These are phyloP conservation scores for Uropetala carovei DNA, from an alignment of 2,888 invertebrate species.

Conservation along the genomic window DNA sequence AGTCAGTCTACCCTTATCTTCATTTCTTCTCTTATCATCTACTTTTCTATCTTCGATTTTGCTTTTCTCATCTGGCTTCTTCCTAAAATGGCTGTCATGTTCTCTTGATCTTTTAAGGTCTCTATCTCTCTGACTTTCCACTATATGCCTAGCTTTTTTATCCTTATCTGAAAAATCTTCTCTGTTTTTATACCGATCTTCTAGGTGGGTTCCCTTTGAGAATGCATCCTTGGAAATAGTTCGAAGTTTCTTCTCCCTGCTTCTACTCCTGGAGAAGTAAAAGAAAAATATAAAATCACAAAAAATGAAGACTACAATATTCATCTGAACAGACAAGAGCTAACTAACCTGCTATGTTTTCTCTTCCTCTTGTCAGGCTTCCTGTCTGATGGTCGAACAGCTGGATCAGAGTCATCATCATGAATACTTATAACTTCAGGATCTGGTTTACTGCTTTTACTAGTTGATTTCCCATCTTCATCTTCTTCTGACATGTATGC, in stretches of 20 bases:
- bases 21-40: conserved; percentile 64
- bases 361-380: conserved; percentile 67
- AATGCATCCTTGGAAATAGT: conserved; percentile 60
- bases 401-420: conserved; percentile 70
- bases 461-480: conserved; percentile 68
- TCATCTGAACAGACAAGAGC: neutral
- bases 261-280: conserved; percentile 68
- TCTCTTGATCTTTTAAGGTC: conserved; percentile 47
- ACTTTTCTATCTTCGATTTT: conserved; percentile 63
- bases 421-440: conserved; percentile 71
- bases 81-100: conserved; percentile 44
- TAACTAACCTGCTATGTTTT: conserved; percentile 67
- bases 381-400: conserved; percentile 66
- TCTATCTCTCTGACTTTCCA: conserved; percentile 43
- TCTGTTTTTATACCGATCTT: conserved; percentile 41
- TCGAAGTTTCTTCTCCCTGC: conserved; percentile 68
- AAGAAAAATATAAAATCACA: conserved; percentile 12
- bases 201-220: neutral
- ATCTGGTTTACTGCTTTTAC: conserved; percentile 68
- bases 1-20: conserved; percentile 45
- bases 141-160: conserved; percentile 27
- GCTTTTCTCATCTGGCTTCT: conserved; percentile 57
- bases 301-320: neutral
- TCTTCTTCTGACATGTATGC: conserved; percentile 81
- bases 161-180: conserved; percentile 43